Evolutionary conservation across 2,888 invertebrate genomes (phyloP).

Genomic region (Standfussiana lucernea): DNA sequence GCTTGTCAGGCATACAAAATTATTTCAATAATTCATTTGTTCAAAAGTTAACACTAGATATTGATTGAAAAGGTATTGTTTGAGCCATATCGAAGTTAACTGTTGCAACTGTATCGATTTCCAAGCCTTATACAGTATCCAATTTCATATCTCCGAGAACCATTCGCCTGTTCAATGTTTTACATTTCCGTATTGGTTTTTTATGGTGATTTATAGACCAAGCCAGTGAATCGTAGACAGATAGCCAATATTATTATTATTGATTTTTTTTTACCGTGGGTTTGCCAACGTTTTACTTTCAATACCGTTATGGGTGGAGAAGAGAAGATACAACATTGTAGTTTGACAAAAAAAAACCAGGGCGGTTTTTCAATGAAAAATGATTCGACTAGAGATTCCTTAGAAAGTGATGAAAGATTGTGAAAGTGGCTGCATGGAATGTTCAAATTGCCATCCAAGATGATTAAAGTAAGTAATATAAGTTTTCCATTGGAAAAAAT

Average conservation of each 20-base stretch:
- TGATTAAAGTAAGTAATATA: background rate
- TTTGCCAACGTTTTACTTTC: background rate
- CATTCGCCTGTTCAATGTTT: conserved; percentile 40
- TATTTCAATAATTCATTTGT: background rate
- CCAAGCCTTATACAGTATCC: conserved; percentile 42
- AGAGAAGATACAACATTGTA: background rate
- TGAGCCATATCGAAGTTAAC: conserved; percentile 14
- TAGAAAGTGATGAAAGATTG: background rate
- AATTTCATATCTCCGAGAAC: conserved; percentile 34
- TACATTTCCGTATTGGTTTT: conserved; percentile 51
- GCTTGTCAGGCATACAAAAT: background rate
- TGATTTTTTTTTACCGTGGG: background rate
- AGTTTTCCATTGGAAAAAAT: background rate
- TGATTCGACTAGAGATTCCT: background rate
- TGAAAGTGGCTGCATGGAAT: background rate
- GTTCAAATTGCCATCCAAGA: background rate
- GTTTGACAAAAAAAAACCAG: background rate
- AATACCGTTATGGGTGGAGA: background rate
- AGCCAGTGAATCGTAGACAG: conserved; percentile 38
- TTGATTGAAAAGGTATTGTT: conserved; percentile 4
- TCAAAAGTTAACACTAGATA: conserved; percentile 3
- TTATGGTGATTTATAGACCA: conserved; percentile 47
- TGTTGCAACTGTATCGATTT: conserved; percentile 40
- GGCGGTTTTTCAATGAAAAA: background rate
- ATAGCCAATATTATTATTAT: conserved; percentile 16